Conservation (phyloP, 92 coral and sea anemone species). For the Actinostola sp. region DNA sequence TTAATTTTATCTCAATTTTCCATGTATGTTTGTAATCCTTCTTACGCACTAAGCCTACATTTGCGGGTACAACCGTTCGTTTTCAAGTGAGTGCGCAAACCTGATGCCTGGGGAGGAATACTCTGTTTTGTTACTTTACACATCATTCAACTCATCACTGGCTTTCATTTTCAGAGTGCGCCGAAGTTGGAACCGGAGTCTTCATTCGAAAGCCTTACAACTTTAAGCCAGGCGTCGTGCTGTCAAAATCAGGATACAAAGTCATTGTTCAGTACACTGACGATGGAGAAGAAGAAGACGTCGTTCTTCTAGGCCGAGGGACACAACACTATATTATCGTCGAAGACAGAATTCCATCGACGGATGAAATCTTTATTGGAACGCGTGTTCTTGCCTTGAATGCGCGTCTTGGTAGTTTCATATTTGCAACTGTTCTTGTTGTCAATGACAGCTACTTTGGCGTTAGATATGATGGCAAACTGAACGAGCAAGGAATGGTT, state of each 20-base stretch:
- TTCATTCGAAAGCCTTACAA: constrained; percentile 50
- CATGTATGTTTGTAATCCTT: too few species aligned
- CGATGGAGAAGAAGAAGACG: constrained; percentile 31
- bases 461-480: constrained; percentile 60
- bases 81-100: not conserved
- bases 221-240: constrained; percentile 50
- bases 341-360: constrained; percentile 57
- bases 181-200: constrained; percentile 70
- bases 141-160: too few species aligned
- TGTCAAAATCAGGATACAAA: constrained; percentile 35
- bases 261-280: constrained; percentile 61
- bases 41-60: too few species aligned
- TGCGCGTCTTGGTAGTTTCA: constrained; percentile 29
- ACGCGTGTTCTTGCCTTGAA: constrained; percentile 56
- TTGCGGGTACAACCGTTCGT: too few species aligned
- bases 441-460: constrained; percentile 25
- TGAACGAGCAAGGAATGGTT: constrained; percentile 9
- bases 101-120: too few species aligned
- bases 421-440: constrained; percentile 49
- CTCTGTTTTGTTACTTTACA: too few species aligned
- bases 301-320: constrained; percentile 53
- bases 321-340: constrained; percentile 67
- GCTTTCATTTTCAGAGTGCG: constrained; percentile 46
- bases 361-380: constrained; percentile 51
- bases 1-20: too few species aligned